Percentiles rank a stretch among this genome's conserved stretches.
phyloP scores from a whole-genome alignment of 2,888 invertebrate genomes.

The Drosophila niveifrons region DNA sequence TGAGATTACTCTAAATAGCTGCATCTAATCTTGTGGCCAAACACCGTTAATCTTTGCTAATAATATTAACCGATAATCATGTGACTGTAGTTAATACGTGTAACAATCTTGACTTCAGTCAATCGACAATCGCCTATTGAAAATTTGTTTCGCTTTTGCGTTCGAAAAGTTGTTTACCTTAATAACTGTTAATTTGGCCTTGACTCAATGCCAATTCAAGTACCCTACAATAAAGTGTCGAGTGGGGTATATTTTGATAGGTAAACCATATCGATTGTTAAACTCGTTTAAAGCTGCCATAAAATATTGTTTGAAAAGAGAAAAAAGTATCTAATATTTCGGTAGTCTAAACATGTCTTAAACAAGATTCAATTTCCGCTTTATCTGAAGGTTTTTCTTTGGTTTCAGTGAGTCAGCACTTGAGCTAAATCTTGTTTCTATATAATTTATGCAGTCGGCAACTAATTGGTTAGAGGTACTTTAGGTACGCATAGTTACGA shows the following conservation, averaged over 20 bases:
- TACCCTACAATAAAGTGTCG: slow-evolving; percentile 16
- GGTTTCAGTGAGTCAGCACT: background rate
- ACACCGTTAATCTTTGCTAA: slow-evolving; percentile 16
- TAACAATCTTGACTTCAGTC: slow-evolving; percentile 7
- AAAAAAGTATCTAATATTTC: background rate
- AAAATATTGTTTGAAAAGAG: background rate
- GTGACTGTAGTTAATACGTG: background rate
- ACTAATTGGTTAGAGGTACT: slow-evolving; percentile 1
- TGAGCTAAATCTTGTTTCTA: background rate
- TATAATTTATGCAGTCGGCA: slow-evolving; percentile 2
- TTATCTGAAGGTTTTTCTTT: slow-evolving; percentile 5
- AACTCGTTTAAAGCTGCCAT: too few relatives aligned
- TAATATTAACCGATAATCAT: slow-evolving; percentile 16
- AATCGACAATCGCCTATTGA: slow-evolving; percentile 13
- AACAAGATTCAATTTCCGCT: slow-evolving; percentile 10
- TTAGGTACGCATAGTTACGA: background rate
- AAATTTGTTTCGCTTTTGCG: slow-evolving; percentile 21
- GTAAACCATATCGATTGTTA: background rate
- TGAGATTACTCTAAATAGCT: background rate
- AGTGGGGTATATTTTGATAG: background rate
- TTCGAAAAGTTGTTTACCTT: slow-evolving; percentile 45
- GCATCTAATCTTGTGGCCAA: slow-evolving; percentile 4
- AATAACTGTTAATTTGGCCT: slow-evolving; percentile 55
- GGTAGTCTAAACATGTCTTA: background rate
- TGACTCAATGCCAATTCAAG: slow-evolving; percentile 46